phyloP scores from a whole-genome alignment of 2,113 vertebrate genomes.

The Menura novaehollandiae region DNA sequence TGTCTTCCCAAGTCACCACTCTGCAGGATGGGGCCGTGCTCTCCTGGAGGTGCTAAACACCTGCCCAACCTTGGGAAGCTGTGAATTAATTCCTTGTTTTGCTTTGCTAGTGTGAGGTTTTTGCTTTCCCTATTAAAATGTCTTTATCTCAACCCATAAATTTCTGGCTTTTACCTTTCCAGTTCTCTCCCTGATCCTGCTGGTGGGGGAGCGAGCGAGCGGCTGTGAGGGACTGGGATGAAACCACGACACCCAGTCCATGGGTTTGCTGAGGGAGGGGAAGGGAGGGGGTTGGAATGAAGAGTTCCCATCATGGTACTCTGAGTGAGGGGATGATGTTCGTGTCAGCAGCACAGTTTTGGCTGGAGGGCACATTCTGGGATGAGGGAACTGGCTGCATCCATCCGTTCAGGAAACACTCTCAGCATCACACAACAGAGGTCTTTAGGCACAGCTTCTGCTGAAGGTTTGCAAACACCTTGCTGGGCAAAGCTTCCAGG shows the following conservation, averaged over 20 bases:
- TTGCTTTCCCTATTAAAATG: not conserved
- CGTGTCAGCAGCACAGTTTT: not conserved
- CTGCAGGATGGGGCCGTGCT: too few relatives aligned
- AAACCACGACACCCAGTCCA: not conserved
- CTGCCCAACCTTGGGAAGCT: not conserved
- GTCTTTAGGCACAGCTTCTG: not conserved
- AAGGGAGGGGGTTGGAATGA: not conserved
- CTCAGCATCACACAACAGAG: not conserved
- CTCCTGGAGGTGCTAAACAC: not conserved
- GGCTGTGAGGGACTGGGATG: not conserved
- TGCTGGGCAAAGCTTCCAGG: not conserved
- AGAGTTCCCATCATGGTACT: fast-evolving
- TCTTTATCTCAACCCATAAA: not conserved
- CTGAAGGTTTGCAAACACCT: not conserved
- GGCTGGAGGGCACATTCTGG: not conserved
- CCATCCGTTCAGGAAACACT: not conserved
- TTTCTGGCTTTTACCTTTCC: not conserved
- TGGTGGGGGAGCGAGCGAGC: not conserved
- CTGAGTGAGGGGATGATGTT: not conserved
- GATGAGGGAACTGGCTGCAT: not conserved
- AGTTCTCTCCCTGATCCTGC: not conserved
- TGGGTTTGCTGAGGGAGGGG: not conserved
- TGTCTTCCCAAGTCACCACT: not conserved
- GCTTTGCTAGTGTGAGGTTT: fast-evolving
- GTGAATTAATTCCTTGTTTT: not conserved